Percentiles rank a stretch among this genome's conserved stretches.
Evolutionary conservation across 1,140 invertebrate species (phyloP).

Genomic region (Yoshiicerus persimilis): DNA sequence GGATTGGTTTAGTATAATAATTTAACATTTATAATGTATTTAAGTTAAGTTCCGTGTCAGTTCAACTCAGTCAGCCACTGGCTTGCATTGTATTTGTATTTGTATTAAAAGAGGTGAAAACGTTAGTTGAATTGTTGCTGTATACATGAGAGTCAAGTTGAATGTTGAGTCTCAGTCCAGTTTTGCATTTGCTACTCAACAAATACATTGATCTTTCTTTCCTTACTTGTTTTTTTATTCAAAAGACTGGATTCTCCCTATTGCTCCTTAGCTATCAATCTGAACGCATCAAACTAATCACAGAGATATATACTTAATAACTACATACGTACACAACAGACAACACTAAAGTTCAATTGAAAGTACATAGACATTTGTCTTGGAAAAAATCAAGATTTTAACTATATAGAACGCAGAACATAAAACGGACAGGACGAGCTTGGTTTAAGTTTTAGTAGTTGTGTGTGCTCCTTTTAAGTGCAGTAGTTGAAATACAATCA

Average conservation of each 20-base stretch:
- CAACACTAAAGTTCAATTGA: not conserved
- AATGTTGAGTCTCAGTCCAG: not conserved
- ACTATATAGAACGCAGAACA: not conserved
- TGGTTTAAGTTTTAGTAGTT: not conserved
- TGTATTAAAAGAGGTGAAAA: too few species aligned
- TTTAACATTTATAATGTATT: not conserved
- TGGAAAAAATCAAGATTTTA: not conserved
- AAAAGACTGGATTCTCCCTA: constrained; percentile 3
- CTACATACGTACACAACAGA: not conserved
- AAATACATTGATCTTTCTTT: not conserved
- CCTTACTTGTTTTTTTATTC: constrained; percentile 11
- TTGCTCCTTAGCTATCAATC: not conserved
- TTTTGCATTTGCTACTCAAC: not conserved
- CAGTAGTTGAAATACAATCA: not conserved
- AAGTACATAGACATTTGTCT: not conserved
- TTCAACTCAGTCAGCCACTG: not conserved
- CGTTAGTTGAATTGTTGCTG: not conserved
- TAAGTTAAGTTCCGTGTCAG: constrained; percentile 16
- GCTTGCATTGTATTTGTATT: not conserved
- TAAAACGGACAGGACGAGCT: not conserved
- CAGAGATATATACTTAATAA: not conserved
- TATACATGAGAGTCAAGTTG: too few species aligned
- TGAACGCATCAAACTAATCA: not conserved
- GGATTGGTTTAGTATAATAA: not conserved
- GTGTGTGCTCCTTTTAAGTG: not conserved